Percentiles rank a stretch among this genome's conserved stretches.
Evolutionary conservation across 2,888 invertebrate genomes (phyloP).

Genomic region (Watsonalla binaria): DNA sequence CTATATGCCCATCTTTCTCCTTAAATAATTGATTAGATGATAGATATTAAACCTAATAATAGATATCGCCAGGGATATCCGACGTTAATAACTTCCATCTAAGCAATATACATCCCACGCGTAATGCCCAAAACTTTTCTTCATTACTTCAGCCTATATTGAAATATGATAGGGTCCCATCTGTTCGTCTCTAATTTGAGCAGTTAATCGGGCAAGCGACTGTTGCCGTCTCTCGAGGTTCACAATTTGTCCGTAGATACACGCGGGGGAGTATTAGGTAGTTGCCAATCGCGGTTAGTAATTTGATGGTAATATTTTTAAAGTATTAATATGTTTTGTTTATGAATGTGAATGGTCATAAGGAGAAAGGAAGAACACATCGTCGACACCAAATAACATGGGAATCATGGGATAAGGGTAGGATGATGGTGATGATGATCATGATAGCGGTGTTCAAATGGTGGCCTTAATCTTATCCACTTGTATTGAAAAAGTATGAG

Average conservation of each 20-base stretch:
- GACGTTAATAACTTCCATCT: not conserved
- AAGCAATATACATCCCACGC: constrained; percentile 4
- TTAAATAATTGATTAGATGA: too few relatives aligned
- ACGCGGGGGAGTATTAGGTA: not conserved
- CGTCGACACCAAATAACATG: too few relatives aligned
- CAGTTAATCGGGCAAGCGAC: constrained; percentile 44
- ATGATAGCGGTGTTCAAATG: too few relatives aligned
- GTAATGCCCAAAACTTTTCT: constrained; percentile 6
- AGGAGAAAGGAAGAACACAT: too few relatives aligned
- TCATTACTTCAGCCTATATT: constrained; percentile 25
- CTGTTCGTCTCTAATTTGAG: constrained; percentile 52
- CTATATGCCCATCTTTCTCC: too few relatives aligned
- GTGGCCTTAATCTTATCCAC: too few relatives aligned
- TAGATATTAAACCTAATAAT: too few relatives aligned
- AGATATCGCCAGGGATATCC: not conserved
- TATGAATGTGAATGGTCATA: too few relatives aligned
- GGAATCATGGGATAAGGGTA: too few relatives aligned
- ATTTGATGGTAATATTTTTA: not conserved
- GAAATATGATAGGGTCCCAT: constrained; percentile 60
- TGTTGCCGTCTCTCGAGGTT: constrained; percentile 11
- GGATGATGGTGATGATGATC: too few relatives aligned
- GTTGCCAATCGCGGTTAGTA: not conserved
- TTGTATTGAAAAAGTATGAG: too few relatives aligned
- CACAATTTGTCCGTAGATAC: not conserved
- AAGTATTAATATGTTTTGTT: too few relatives aligned